A percentile compares a stretch with the other conserved stretches of the same genome.
Evolutionary conservation across 92 coral and sea anemone species (phyloP).

Genomic region (Chrysogorgia sp.): DNA sequence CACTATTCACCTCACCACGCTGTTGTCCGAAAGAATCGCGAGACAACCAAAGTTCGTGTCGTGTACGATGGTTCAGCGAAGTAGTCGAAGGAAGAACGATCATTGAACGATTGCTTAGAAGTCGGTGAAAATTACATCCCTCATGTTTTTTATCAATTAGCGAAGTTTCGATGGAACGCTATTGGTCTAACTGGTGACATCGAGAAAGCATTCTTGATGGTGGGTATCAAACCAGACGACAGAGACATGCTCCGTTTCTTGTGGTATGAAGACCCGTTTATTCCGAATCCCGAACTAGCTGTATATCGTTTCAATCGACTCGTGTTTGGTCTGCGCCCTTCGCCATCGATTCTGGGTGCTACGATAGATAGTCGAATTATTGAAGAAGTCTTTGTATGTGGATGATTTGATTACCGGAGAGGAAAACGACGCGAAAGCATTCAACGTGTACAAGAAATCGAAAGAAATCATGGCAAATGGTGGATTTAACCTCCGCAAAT

Average conservation of each 20-base stretch:
- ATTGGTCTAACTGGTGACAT: conserved; percentile 31
- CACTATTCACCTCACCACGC: conserved; percentile 49
- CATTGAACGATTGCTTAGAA: neutral
- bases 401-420: conserved; percentile 26
- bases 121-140: conserved; percentile 21
- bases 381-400: conserved; percentile 17
- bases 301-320: conserved; percentile 20
- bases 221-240: conserved; percentile 20
- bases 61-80: neutral
- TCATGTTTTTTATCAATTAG: neutral
- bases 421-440: conserved; percentile 28
- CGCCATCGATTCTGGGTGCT: conserved; percentile 17
- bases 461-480: conserved; percentile 21
- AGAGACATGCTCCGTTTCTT: conserved; percentile 36
- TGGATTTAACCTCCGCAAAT: conserved; percentile 39
- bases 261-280: conserved; percentile 22
- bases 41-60: conserved; percentile 5
- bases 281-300: neutral
- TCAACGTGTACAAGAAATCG: conserved; percentile 36
- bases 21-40: conserved; percentile 3
- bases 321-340: conserved; percentile 8
- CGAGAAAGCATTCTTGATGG: conserved; percentile 38
- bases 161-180: neutral
- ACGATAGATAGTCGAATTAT: neutral
- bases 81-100: neutral